Evolutionary conservation across 2,797 vertebrate genomes (phyloP).

Genomic region (Pseudomugil gertrudae): DNA sequence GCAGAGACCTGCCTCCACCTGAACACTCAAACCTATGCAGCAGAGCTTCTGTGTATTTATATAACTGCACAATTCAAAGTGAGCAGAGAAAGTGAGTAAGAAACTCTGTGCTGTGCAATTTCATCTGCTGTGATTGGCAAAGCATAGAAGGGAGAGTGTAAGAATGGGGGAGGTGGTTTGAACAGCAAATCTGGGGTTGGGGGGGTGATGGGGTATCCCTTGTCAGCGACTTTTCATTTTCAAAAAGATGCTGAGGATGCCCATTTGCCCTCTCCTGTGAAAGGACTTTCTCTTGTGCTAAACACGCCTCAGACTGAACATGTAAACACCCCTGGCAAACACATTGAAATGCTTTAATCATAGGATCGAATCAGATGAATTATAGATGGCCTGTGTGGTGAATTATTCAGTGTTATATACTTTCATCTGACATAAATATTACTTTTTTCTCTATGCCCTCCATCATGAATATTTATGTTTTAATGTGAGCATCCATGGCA

Average conservation of each 20-base stretch:
- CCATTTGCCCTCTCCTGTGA: slow-evolving; percentile 41
- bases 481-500: slow-evolving; percentile 81
- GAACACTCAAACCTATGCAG: slow-evolving; percentile 51
- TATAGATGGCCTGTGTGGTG: slow-evolving; percentile 76
- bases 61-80: slow-evolving; percentile 60
- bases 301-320: slow-evolving; percentile 77
- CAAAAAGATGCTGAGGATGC: slow-evolving; percentile 60
- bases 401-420: slow-evolving; percentile 84
- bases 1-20: slow-evolving; percentile 50
- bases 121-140: slow-evolving; percentile 59
- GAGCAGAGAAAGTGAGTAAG: slow-evolving; percentile 49
- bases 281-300: slow-evolving; percentile 78
- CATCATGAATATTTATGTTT: slow-evolving; percentile 82
- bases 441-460: slow-evolving; percentile 74
- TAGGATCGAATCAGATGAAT: slow-evolving; percentile 82
- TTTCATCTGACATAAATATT: slow-evolving; percentile 85
- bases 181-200: slow-evolving; percentile 42
- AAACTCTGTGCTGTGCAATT: slow-evolving; percentile 59
- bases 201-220: slow-evolving; percentile 51
- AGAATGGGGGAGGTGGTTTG: slow-evolving; percentile 9
- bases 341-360: slow-evolving; percentile 82
- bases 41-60: slow-evolving; percentile 58
- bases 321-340: slow-evolving; percentile 79
- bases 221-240: slow-evolving; percentile 77
- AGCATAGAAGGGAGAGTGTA: slow-evolving; percentile 22